Evolutionary conservation across 2,888 invertebrate genomes (phyloP), one percentile per base, ranked within the genome.

Genomic region (Aleiodes alternator): DNA sequence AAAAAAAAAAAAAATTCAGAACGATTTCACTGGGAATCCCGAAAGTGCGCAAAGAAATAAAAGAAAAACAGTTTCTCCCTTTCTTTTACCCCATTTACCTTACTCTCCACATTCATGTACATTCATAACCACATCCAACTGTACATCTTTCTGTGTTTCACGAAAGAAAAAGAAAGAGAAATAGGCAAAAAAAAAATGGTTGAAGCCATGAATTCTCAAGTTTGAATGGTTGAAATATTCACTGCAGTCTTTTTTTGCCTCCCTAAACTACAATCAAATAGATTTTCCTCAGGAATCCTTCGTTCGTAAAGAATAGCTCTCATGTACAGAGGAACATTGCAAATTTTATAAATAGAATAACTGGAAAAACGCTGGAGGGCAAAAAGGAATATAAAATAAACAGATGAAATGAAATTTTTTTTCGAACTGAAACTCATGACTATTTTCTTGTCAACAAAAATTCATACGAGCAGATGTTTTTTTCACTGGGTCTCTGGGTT

Each of bases 191-290:
- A 64, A 61, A 61, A 64, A 43, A 29, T 64, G 43, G 48, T 23
- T 48, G 64, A 38, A 64, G 64, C 14, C 64, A n/a, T 64, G 64
- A 64, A 64, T 64, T 59, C 50, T 50, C 59, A 34, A 43, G 59
- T 14, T 71, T 71, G 57, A 71, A 59, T 71, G 43, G 70, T 57
- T 50, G 48, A 59, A 50, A 48, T 50, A 31, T 50, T 38, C 48
- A 59, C 59, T 43, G 48, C 23, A 48, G 48, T 5, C 43, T 64
- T 9, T 23, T 64, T 64, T 48, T 43, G 7, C 5, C 4, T 48
- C 14, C 38, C n/a, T 61, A 34, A 43, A 43, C 43, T 43, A 43
- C 11, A 43, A 43, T 38, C 38, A 38, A 38, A 38, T 38, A 8
- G 8, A 38, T 23, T 23, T 23, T 23, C 2, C 23, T 23, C 1